Conservation (phyloP, 1,140 invertebrate species). For the Macrocentrus cingulum region DNA sequence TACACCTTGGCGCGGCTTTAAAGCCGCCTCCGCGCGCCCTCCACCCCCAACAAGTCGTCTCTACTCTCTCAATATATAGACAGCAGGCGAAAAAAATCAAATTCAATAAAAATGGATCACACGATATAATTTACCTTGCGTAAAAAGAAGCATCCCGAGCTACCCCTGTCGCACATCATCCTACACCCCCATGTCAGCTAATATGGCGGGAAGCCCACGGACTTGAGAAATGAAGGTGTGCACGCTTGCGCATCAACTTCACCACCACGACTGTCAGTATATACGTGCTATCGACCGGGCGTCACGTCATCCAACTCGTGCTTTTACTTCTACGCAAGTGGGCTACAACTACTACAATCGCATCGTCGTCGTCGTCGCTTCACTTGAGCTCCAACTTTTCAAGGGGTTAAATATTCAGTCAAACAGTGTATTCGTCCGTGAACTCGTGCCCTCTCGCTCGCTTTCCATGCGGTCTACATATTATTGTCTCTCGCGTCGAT, state of each 20-base stretch:
- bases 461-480: too few relatives aligned
- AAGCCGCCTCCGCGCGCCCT: too few relatives aligned
- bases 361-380: not conserved
- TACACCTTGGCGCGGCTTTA: not conserved
- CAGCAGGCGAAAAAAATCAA: too few relatives aligned
- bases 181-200: constrained; percentile 53
- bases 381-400: too few relatives aligned
- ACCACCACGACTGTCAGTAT: constrained; percentile 27
- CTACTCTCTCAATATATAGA: too few relatives aligned
- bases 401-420: too few relatives aligned
- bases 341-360: constrained; percentile 8
- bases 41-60: too few relatives aligned
- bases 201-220: constrained; percentile 58
- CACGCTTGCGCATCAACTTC: not conserved
- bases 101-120: constrained; percentile 11
- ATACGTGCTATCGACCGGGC: constrained; percentile 50
- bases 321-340: not conserved
- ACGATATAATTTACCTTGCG: constrained; percentile 68
- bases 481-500: too few relatives aligned
- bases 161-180: constrained; percentile 68
- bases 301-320: constrained; percentile 47
- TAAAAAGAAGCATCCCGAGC: constrained; percentile 68
- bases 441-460: too few relatives aligned
- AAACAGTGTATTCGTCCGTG: too few relatives aligned
- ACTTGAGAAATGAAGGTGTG: constrained; percentile 35